Evolutionary conservation across 1,140 invertebrate species (phyloP).

Genomic region (Helicoverpa zea): DNA sequence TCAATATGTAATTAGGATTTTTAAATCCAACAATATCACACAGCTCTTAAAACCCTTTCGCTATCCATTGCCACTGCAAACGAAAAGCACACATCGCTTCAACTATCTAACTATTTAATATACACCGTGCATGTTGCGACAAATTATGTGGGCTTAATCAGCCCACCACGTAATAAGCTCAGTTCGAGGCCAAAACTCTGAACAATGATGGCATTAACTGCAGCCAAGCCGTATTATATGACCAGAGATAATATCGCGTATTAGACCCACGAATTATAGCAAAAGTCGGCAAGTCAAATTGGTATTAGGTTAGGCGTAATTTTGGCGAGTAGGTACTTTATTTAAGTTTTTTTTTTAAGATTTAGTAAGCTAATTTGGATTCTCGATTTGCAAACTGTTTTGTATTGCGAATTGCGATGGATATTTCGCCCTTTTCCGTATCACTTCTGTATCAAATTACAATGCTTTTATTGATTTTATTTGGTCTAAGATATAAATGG

Average conservation of each 20-base stretch:
- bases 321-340: background rate
- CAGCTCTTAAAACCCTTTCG: background rate
- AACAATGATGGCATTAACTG: constrained; percentile 33
- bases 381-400: too few relatives aligned
- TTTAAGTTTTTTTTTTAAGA: too few relatives aligned
- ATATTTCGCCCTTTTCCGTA: too few relatives aligned
- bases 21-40: background rate
- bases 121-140: constrained; percentile 4
- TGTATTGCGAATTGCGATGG: too few relatives aligned
- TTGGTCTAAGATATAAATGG: too few relatives aligned
- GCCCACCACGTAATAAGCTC: constrained; percentile 31
- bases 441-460: too few relatives aligned
- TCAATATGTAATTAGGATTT: too few relatives aligned
- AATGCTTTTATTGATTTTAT: too few relatives aligned
- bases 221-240: background rate
- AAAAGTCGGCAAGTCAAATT: background rate
- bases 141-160: constrained; percentile 38
- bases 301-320: background rate
- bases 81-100: background rate
- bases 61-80: background rate
- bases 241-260: constrained; percentile 5
- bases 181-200: constrained; percentile 20
- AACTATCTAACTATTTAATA: constrained; percentile 7
- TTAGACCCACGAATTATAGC: background rate
- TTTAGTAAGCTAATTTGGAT: too few relatives aligned